Percentiles rank a stretch among this genome's conserved stretches.
These are phyloP conservation scores for Varanus komodoensis DNA, from an alignment of 2,113 vertebrate genomes.

Conservation along the genomic window DNA sequence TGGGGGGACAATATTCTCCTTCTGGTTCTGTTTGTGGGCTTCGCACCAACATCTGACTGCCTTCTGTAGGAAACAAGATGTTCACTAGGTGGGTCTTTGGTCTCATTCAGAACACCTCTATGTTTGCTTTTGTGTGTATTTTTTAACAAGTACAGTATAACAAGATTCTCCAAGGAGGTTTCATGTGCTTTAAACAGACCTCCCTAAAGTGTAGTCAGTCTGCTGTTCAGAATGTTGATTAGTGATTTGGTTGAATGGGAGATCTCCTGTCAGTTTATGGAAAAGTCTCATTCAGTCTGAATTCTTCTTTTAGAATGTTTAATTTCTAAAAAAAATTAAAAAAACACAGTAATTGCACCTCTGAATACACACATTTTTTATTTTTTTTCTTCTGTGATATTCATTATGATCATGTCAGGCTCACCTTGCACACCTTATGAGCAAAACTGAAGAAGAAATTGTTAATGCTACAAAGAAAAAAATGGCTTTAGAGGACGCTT, in stretches of 20 bases:
- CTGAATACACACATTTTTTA: neutral
- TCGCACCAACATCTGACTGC: neutral
- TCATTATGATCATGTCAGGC: constrained; percentile 60
- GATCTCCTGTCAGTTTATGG: neutral
- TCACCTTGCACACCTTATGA: constrained; percentile 77
- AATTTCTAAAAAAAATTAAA: neutral
- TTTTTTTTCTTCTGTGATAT: neutral
- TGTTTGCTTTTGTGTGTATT: no score
- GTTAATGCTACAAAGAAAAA: constrained; percentile 72
- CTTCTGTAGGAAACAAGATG: neutral
- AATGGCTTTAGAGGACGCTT: constrained; percentile 75
- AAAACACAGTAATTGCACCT: accelerated
- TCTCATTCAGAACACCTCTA: neutral
- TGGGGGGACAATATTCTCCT: neutral
- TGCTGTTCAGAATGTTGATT: neutral
- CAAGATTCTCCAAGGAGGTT: neutral
- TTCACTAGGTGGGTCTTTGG: neutral
- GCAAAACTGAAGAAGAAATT: constrained; percentile 78
- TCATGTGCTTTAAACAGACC: neutral
- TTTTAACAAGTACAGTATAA: neutral
- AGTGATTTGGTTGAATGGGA: neutral
- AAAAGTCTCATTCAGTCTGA: neutral
- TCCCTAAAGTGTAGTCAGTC: neutral
- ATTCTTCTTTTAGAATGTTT: neutral
- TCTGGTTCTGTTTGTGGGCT: neutral